phyloP scores from a whole-genome alignment of 2,113 vertebrate genomes.

The Oostethus manadensis region DNA sequence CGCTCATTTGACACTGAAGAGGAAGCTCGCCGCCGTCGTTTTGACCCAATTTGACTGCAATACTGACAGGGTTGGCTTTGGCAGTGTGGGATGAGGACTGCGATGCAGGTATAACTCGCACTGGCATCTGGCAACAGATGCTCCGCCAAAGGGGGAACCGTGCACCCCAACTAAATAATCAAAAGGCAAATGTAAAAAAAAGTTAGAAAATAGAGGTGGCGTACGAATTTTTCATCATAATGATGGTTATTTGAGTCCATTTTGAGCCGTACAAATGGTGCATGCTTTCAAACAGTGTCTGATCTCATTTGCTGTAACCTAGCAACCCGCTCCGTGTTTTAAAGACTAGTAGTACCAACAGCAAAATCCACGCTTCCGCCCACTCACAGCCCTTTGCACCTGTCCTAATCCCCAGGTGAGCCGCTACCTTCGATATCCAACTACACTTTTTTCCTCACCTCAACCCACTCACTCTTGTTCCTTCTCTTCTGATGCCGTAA shows the following conservation, averaged over 20 bases:
- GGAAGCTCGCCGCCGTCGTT: not conserved
- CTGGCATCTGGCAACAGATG: no score
- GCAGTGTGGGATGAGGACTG: no score
- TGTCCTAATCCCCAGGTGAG: conserved; percentile 58
- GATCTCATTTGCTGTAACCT: conserved; percentile 64
- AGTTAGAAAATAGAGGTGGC: not conserved
- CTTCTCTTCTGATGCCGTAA: conserved; percentile 17
- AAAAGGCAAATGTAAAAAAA: no score
- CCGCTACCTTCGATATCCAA: conserved; percentile 30
- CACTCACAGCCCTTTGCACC: conserved; percentile 46
- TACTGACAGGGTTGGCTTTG: no score
- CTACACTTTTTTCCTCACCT: conserved; percentile 32
- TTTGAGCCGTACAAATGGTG: conserved; percentile 24
- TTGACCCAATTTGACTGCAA: no score
- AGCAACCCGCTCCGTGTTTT: conserved; percentile 66
- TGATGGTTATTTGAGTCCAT: conserved; percentile 22
- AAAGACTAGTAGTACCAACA: conserved; percentile 30
- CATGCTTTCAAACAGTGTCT: conserved; percentile 40
- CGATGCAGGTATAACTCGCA: no score
- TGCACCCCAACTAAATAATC: no score
- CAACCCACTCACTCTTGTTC: conserved; percentile 32
- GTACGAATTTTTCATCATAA: not conserved
- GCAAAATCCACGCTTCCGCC: conserved; percentile 53
- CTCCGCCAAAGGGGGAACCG: no score
- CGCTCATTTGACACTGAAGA: not conserved